Percentiles rank a stretch among this genome's conserved stretches.
Conservation (phyloP, 1,140 invertebrate species). For the Steinernema khuongi region DNA sequence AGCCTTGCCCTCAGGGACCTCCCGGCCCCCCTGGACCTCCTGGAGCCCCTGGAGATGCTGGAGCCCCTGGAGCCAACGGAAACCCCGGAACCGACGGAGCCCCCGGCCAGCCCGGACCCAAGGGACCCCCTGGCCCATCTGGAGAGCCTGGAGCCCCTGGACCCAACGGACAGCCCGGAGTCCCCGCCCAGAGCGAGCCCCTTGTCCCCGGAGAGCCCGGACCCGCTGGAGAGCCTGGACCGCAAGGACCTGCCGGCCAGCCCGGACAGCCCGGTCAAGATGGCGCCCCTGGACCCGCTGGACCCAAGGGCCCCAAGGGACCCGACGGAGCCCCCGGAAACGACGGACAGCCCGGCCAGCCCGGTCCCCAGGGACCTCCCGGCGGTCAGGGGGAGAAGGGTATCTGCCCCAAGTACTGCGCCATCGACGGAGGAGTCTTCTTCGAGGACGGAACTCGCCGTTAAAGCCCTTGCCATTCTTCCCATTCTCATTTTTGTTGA, state of each 20-base stretch:
- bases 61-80: conserved; percentile 36
- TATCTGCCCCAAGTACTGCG: conserved; percentile 55
- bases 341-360: conserved; percentile 30
- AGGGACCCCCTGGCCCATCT: neutral
- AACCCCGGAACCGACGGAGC: conserved; percentile 29
- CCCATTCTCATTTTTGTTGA: neutral
- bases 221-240: conserved; percentile 28
- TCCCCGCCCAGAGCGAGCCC: conserved; percentile 20
- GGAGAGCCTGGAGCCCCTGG: conserved; percentile 19
- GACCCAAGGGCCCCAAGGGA: conserved; percentile 34
- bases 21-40: conserved; percentile 42
- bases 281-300: conserved; percentile 33
- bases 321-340: conserved; percentile 28
- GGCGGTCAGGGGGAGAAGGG: conserved; percentile 48
- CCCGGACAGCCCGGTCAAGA: conserved; percentile 29
- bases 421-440: conserved; percentile 53
- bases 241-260: conserved; percentile 24
- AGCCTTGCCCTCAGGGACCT: conserved; percentile 35
- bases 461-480: neutral
- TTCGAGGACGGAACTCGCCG: conserved; percentile 50
- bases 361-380: conserved; percentile 31
- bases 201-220: conserved; percentile 21
- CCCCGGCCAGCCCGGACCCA: conserved; percentile 33
- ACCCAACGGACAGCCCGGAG: conserved; percentile 31
- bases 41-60: conserved; percentile 35